Conservation (phyloP, 2,113 vertebrate genomes). For the Oreochromis spilurus region DNA sequence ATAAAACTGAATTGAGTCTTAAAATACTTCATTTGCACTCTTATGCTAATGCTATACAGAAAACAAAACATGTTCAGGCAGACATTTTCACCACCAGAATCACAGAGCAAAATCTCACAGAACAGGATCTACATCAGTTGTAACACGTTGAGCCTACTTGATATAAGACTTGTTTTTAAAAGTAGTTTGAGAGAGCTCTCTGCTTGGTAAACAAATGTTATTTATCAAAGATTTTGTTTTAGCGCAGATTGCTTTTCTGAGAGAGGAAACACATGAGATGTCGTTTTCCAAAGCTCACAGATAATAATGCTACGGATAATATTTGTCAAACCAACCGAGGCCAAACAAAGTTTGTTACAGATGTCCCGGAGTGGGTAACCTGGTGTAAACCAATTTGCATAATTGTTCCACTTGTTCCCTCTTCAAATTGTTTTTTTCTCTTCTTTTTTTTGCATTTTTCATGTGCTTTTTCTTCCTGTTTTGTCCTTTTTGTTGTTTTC, state of each 20-base stretch:
- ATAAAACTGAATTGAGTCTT: background rate
- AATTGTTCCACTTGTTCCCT: background rate
- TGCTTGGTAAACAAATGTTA: background rate
- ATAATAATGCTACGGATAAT: background rate
- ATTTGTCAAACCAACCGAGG: background rate
- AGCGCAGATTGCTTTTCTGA: slow-evolving; percentile 1
- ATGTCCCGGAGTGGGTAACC: background rate
- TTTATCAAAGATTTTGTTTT: background rate
- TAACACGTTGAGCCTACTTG: background rate
- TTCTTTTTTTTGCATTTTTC: background rate
- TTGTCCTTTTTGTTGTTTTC: slow-evolving; percentile 34
- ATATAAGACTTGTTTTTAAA: background rate
- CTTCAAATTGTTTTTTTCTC: background rate
- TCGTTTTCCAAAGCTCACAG: background rate
- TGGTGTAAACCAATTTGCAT: slow-evolving; percentile 17
- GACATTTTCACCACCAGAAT: background rate
- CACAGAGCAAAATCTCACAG: background rate
- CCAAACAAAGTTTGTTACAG: slow-evolving; percentile 10
- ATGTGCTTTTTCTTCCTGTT: background rate
- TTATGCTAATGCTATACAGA: background rate
- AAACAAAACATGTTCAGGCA: background rate
- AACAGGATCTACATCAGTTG: background rate
- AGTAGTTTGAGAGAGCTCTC: background rate
- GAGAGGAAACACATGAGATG: background rate
- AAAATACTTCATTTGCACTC: background rate